Evolutionary conservation across 1,140 invertebrate genomes (phyloP).

Genomic region (Nebria ingens): DNA sequence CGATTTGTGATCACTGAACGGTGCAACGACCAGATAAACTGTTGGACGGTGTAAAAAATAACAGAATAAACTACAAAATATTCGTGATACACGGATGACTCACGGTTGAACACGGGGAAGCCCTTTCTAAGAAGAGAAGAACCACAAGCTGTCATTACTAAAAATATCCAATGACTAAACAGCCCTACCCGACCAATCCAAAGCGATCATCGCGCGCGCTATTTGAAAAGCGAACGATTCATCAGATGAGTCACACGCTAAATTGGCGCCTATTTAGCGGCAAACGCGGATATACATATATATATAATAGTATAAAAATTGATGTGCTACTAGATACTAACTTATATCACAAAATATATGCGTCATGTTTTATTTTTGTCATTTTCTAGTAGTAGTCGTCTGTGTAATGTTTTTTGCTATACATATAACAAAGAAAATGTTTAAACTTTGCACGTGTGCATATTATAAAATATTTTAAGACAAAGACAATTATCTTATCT

Average conservation of each 20-base stretch:
- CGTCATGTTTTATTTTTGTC: no score
- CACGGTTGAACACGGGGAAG: conserved; percentile 23
- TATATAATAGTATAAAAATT: no score
- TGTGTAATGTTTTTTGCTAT: no score
- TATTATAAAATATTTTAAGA: no score
- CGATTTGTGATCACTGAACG: conserved; percentile 7
- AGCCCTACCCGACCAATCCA: not conserved
- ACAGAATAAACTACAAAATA: not conserved
- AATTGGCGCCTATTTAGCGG: not conserved
- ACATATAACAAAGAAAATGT: no score
- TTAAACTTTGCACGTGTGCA: no score
- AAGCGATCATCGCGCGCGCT: not conserved
- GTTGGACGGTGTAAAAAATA: not conserved
- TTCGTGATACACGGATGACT: conserved; percentile 19
- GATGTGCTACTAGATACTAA: no score
- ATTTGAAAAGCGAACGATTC: not conserved
- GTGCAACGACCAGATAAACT: not conserved
- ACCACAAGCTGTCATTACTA: conserved; percentile 29
- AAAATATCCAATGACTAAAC: conserved; percentile 25
- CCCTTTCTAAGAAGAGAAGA: conserved; percentile 31
- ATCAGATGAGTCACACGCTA: not conserved
- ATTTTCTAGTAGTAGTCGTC: no score
- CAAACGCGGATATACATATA: not conserved
- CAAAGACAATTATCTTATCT: no score
- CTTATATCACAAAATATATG: no score